Evolutionary conservation across 2,113 vertebrate species (phyloP), one percentile per base, ranked within the genome.

Genomic region (Nothoprocta pentlandii): DNA sequence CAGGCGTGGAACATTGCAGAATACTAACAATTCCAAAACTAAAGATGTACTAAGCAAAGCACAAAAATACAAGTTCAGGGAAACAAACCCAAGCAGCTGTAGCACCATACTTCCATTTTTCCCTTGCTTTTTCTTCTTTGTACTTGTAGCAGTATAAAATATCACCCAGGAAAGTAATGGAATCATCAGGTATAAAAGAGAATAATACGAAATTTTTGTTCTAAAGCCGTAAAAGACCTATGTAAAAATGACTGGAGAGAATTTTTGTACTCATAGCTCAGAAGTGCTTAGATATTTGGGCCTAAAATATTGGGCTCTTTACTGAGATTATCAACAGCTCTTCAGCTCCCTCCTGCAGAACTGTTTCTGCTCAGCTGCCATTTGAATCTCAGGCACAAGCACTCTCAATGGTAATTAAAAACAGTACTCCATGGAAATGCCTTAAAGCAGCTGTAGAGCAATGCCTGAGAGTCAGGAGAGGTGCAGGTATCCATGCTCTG

Each of bases 391-490:
- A 47, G 51, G 8, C 44, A 44, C 21, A 71, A 58, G 69, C 64
- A 17, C 28, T 46, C 41, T 3, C 64, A 13, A 4, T 14, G 61
- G 6, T 39, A 16, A 25, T 7, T 41, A 2, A 6, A 19, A 69
- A 12, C 9, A 32, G 7, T 22, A 8, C 12, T 68, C 62, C 53
- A 15, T 1, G 1, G 42, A 75, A 67, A 42, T 5, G 5, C 3
- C 67, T 69, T 53, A 15, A 23, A 42, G 26, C 32, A 74, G 61
- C 0, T 1, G 34, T 0, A 6, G 13, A 46, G 32, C 6, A 71
- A 51, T 2, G 6, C 4, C 79, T 8, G 28, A 44, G 26, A 30
- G n/a, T 17, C 58, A 64, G 58, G 34, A 73, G 0, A 0, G 23
- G 59, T 39, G 77, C 77, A 59, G 69, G 58, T 21, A 66, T 16